A percentile compares a stretch with the other conserved stretches of the same genome.
Conservation (phyloP, 2,113 vertebrate species). For the Meriones unguiculatus region DNA sequence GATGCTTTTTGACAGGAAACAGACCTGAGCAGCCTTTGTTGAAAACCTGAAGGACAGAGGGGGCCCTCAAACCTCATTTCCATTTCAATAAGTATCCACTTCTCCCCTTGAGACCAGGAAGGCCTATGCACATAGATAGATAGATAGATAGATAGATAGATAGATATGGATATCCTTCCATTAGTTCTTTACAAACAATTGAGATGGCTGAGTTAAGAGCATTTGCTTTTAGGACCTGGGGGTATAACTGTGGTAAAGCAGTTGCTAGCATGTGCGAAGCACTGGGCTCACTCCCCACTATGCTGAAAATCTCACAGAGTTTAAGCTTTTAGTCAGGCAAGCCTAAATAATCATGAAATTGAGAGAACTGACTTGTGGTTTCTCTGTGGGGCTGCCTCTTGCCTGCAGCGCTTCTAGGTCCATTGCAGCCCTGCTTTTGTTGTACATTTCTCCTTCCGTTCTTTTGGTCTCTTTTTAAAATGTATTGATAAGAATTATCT, state of each 20-base stretch:
- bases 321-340: background rate
- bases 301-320: background rate
- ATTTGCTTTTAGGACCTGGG: background rate
- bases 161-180: background rate
- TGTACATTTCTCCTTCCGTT: background rate
- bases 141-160: too few species aligned
- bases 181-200: background rate
- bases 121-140: background rate
- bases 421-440: background rate
- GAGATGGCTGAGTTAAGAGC: background rate
- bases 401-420: background rate
- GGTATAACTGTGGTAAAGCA: too few species aligned
- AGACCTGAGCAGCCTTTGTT: background rate
- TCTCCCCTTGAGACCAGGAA: too few species aligned
- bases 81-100: background rate
- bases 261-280: background rate
- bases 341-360: background rate
- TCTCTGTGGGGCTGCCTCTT: background rate
- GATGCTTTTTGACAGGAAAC: background rate
- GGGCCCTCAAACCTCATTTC: background rate
- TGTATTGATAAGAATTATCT: background rate
- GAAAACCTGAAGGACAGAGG: background rate
- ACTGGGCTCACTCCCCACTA: too few species aligned
- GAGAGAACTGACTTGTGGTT: background rate
- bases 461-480: slow-evolving; percentile 1